Conservation (phyloP, 2,113 vertebrate genomes). For the Vimba vimba region DNA sequence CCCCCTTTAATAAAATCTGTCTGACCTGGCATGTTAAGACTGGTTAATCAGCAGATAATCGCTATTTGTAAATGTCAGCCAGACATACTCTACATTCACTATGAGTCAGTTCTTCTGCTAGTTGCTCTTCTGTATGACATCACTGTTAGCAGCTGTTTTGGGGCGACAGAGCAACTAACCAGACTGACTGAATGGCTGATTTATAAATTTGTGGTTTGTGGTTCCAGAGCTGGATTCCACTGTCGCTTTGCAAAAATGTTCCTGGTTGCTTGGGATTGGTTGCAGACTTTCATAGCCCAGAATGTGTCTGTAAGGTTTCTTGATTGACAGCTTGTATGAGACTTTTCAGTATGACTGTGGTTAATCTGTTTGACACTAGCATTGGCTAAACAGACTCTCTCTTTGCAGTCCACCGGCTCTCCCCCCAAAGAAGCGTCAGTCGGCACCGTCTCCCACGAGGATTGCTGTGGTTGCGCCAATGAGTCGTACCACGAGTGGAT, state of each 20-base stretch:
- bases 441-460: slow-evolving; percentile 81
- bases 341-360: neutral
- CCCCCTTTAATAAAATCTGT: neutral
- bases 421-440: slow-evolving; percentile 90
- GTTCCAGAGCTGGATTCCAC: slow-evolving; percentile 9
- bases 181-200: slow-evolving; percentile 6
- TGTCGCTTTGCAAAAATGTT: neutral
- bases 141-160: slow-evolving; percentile 14
- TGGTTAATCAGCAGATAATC: slow-evolving; percentile 6
- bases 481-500: slow-evolving; percentile 85
- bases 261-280: neutral
- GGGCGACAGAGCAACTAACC: neutral
- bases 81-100: neutral
- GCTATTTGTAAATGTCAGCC: slow-evolving; percentile 27
- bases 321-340: neutral
- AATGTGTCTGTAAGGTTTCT: neutral
- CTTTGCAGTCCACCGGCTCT: slow-evolving; percentile 84
- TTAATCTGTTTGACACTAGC: neutral
- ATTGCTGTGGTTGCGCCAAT: slow-evolving; percentile 89
- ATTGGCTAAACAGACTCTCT: neutral
- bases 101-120: slow-evolving; percentile 31
- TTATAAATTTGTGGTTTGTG: slow-evolving; percentile 9
- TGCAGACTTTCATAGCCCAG: neutral
- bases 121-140: neutral
- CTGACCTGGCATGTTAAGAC: slow-evolving; percentile 1